Percentiles rank a stretch among this genome's conserved stretches.
Conservation (phyloP, 92 coral and sea anemone genomes). For the Porites cylindrica region DNA sequence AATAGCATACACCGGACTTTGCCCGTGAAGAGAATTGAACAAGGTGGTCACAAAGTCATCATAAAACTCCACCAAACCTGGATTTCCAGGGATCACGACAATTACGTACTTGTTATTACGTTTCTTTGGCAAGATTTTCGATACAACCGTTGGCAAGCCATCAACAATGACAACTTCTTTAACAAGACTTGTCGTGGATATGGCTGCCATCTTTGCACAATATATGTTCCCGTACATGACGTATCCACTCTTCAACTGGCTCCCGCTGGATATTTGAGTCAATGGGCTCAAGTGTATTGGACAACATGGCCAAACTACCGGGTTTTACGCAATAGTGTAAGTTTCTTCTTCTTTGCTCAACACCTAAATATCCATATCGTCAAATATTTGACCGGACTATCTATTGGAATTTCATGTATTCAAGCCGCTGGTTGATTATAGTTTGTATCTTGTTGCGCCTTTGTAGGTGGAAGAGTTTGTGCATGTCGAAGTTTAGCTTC, state of each 20-base stretch:
- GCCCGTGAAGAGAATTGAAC: constrained; percentile 66
- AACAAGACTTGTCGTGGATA: constrained; percentile 18
- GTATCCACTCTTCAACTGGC: no score
- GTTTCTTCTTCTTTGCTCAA: neutral
- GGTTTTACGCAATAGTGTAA: neutral
- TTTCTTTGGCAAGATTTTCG: constrained; percentile 68
- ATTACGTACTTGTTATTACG: constrained; percentile 46
- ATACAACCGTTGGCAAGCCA: constrained; percentile 91
- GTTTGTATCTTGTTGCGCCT: neutral
- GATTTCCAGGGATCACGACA: constrained; percentile 97
- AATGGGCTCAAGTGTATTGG: constrained; percentile 17
- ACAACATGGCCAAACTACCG: neutral
- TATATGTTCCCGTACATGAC: no score
- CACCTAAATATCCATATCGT: neutral
- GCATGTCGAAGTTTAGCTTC: neutral
- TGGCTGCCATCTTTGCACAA: constrained; percentile 69
- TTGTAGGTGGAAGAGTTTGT: neutral
- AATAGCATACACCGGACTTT: constrained; percentile 82
- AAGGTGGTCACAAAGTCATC: constrained; percentile 80
- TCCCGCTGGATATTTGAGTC: neutral
- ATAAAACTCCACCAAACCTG: constrained; percentile 94
- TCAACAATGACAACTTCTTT: constrained; percentile 71
- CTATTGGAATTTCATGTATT: no score
- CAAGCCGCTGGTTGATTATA: neutral
- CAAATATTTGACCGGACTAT: no score